phyloP scores from a whole-genome alignment of 2,113 vertebrate species.

The Sinocyclocheilus anshuiensis region DNA sequence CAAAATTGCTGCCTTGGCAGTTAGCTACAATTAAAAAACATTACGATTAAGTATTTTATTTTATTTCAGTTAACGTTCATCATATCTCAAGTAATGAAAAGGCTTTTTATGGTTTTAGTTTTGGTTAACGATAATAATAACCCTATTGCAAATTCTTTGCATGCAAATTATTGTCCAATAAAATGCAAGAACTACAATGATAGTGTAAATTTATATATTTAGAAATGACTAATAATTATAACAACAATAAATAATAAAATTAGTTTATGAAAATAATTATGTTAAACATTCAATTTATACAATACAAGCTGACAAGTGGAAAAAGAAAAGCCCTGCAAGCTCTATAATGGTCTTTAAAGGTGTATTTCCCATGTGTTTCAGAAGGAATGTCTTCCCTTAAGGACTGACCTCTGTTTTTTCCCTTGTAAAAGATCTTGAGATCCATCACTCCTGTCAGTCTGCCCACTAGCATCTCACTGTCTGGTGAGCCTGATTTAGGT shows the following conservation, averaged over 20 bases:
- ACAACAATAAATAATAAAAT: neutral
- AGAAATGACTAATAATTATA: neutral
- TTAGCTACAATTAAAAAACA: no score
- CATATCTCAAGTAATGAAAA: no score
- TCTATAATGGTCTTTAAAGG: neutral
- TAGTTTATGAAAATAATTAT: neutral
- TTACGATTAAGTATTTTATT: no score
- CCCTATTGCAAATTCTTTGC: neutral
- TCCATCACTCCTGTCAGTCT: constrained; percentile 94
- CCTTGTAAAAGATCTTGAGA: constrained; percentile 96
- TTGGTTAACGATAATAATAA: neutral
- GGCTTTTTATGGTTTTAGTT: neutral
- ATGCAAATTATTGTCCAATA: neutral
- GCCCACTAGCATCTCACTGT: constrained; percentile 83
- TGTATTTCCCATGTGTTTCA: neutral
- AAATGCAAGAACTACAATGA: neutral
- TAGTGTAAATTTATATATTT: neutral
- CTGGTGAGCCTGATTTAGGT: constrained; percentile 82
- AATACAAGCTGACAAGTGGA: neutral
- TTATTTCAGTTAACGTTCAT: no score
- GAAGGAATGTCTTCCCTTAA: neutral
- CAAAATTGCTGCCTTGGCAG: neutral
- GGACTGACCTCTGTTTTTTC: constrained; percentile 83
- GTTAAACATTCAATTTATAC: neutral
- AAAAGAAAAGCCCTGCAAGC: no score